Base-by-base conservation (phyloP, 2,797 vertebrate species). In the Atherinosoma microstoma region DNA sequence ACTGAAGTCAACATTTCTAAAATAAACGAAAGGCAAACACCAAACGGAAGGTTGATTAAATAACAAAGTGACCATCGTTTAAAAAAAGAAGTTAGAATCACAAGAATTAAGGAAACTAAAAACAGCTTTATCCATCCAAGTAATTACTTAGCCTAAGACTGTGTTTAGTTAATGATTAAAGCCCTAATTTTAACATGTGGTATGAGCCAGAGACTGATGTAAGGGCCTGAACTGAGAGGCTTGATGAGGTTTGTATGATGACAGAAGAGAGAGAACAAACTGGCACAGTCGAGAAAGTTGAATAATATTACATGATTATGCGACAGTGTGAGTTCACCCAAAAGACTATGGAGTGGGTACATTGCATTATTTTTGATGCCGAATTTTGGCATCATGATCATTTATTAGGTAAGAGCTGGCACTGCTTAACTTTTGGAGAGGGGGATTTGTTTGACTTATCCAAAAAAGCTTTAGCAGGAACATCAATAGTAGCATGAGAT, bases 321-420 rank as follows among this genome's bases (percentile, higher is more conserved):
- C 1, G 22, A 62, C 27, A 27, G 70, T 15, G 40, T 66, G 79
- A 80, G 11, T 51, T 73, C 24, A 18, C 42, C 82, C 67, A 77
- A 60, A 76, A 58, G 76, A 75, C 77, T 58, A 67, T 35, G 51
- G 68, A 49, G 72, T 81, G 27, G 57, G 78, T 38, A 38, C 63
- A 56, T 76, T 5, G 27, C 79, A 85, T 40, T 42, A 74, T 70
- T 66, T 61, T 75, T 63, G 53, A 56, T 75, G 76, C 68, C 67
- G 67, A 49, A 27, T 72, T 77, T 77, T 79, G 79, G 60, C 72
- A 47, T 64, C 20, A 22, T 56, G 60, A 64, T 35, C 40, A 18
- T 82, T 70, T 64, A 54, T 84, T 83, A 81, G 79, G 85, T 87
- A 84, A 88, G 67, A 84, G 73, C 56, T 77, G 68, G 76, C 42